These are phyloP conservation scores for Zapus hudsonius DNA, from an alignment of 2,113 vertebrate genomes.

Conservation along the genomic window DNA sequence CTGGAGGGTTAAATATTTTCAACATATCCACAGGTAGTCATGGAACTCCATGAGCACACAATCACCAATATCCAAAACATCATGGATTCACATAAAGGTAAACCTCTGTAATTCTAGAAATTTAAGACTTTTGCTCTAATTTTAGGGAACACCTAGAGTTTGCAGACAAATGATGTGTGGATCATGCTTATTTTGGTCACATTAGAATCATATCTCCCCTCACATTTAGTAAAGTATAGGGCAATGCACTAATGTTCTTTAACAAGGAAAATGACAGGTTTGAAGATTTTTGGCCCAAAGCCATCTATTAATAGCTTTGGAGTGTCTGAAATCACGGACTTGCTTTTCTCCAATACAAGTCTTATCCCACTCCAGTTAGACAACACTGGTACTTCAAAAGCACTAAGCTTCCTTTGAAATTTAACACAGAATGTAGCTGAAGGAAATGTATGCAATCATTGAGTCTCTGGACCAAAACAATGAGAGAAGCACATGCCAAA, in stretches of 20 bases:
- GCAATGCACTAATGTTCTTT: background rate
- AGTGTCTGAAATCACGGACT: background rate
- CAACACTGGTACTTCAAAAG: constrained; percentile 20
- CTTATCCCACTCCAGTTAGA: background rate
- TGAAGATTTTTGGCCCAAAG: background rate
- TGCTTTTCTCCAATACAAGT: background rate
- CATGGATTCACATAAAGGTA: background rate
- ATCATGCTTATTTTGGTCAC: constrained; percentile 29
- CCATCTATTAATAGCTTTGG: background rate
- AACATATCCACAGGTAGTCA: background rate
- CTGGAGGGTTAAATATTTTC: background rate
- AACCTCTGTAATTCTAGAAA: background rate
- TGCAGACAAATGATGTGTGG: background rate
- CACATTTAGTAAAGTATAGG: background rate
- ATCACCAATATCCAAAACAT: background rate
- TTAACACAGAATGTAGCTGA: background rate
- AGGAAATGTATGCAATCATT: background rate
- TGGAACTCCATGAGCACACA: background rate
- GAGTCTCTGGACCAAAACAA: background rate
- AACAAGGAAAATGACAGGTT: constrained; percentile 1
- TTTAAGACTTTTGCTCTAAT: background rate
- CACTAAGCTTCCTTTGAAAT: background rate
- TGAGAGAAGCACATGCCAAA: background rate
- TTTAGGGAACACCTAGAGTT: background rate
- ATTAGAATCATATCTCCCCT: background rate